Percentiles rank a stretch among this genome's conserved stretches.
Conservation (phyloP, 2,888 invertebrate species). For the Crepidodera aurea region DNA sequence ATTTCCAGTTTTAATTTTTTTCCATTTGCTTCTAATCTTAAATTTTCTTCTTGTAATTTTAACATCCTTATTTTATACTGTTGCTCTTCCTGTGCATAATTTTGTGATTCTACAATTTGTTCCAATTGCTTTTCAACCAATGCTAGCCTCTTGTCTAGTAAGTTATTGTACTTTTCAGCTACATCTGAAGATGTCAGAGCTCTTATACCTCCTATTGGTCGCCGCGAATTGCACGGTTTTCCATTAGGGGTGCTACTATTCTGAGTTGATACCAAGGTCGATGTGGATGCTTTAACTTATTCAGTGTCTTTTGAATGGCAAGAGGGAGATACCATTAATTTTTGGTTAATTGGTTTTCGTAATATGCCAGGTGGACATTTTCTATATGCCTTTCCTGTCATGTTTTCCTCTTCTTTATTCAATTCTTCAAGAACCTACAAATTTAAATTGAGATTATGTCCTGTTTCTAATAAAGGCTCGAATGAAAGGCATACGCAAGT, state of each 20-base stretch:
- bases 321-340: conserved; percentile 7
- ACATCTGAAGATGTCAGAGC: conserved; percentile 4
- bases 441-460: not conserved
- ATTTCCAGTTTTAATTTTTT: conserved; percentile 4
- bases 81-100: not conserved
- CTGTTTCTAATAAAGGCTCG: not conserved
- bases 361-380: conserved; percentile 8
- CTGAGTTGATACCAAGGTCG: no score
- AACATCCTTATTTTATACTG: not conserved
- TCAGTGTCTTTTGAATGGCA: not conserved
- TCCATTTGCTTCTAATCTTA: not conserved
- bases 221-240: not conserved
- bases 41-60: not conserved
- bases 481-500: conserved; percentile 3
- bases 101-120: not conserved
- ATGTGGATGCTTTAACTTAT: not conserved
- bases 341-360: conserved; percentile 1
- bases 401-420: conserved; percentile 8
- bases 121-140: not conserved
- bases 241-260: not conserved
- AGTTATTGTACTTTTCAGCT: conserved; percentile 2
- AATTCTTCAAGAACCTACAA: not conserved
- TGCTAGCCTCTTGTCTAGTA: not conserved
- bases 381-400: not conserved
- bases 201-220: conserved; percentile 6